These are phyloP conservation scores for Hylyphantes graminicola DNA, from an alignment of 1,140 invertebrate species.

Conservation along the genomic window DNA sequence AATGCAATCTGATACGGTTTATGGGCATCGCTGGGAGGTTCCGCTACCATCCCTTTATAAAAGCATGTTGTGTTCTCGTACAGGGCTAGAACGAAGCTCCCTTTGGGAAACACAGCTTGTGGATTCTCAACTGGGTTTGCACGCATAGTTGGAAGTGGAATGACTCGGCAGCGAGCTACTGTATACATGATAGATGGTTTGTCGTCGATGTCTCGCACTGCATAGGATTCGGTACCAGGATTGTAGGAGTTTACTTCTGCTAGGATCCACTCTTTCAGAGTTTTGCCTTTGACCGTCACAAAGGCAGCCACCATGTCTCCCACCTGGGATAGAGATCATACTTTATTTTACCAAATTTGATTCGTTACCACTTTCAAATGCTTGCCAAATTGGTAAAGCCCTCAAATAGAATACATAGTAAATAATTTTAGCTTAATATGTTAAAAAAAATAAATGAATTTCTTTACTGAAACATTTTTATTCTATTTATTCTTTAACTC, in stretches of 20 bases:
- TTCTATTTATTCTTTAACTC: too few species aligned
- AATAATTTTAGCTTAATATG: too few species aligned
- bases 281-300: constrained; percentile 81
- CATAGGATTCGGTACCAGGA: constrained; percentile 87
- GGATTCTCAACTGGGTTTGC: constrained; percentile 96
- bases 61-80: constrained; percentile 99
- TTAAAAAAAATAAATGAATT: too few species aligned
- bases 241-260: constrained; percentile 94
- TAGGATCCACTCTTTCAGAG: constrained; percentile 94
- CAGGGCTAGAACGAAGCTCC: constrained; percentile 93
- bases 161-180: constrained; percentile 83
- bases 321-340: constrained; percentile 68
- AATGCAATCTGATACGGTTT: constrained; percentile 96
- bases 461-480: too few species aligned
- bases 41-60: constrained; percentile 89
- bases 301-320: constrained; percentile 96
- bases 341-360: not conserved
- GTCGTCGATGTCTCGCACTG: constrained; percentile 97
- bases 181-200: constrained; percentile 91
- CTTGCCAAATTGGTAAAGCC: not conserved
- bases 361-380: not conserved
- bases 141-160: constrained; percentile 93
- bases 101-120: constrained; percentile 90
- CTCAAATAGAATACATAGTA: too few species aligned
- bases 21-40: constrained; percentile 81